Evolutionary conservation across 2,888 invertebrate genomes (phyloP).

Genomic region (Amphimallon solstitiale): DNA sequence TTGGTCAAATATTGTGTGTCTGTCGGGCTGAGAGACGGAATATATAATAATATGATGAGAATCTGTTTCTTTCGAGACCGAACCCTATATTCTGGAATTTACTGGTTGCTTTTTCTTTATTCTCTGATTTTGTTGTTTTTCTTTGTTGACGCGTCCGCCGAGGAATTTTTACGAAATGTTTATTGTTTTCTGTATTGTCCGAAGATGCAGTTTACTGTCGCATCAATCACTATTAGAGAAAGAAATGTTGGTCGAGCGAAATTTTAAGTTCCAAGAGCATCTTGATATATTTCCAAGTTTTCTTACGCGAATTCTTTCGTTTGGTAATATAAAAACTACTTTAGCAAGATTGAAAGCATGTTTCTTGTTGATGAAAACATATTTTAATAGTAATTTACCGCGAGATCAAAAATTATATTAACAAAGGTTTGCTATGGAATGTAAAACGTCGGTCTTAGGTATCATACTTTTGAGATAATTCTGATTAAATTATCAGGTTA

Average conservation of each 20-base stretch:
- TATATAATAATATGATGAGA: constrained; percentile 17
- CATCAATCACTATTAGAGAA: constrained; percentile 14
- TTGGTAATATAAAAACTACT: neutral
- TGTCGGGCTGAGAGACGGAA: constrained; percentile 14
- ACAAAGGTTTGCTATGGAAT: no score
- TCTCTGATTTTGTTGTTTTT: neutral
- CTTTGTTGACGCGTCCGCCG: neutral
- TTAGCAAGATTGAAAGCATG: neutral
- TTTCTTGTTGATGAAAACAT: no score
- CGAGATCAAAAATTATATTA: no score
- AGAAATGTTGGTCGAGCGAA: constrained; percentile 21
- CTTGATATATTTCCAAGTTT: neutral
- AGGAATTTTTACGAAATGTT: neutral
- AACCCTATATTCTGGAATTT: neutral
- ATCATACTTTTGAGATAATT: no score
- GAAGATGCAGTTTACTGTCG: constrained; percentile 15
- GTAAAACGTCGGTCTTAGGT: no score
- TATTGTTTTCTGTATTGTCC: constrained; percentile 1
- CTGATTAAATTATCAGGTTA: no score
- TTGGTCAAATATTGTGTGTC: constrained; percentile 35
- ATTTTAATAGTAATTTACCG: no score
- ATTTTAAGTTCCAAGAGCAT: constrained; percentile 11
- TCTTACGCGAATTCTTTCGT: constrained; percentile 10
- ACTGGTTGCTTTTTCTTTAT: neutral
- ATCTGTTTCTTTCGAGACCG: neutral